Conservation (phyloP, 2,113 vertebrate species). For the Lucifuga dentata region DNA sequence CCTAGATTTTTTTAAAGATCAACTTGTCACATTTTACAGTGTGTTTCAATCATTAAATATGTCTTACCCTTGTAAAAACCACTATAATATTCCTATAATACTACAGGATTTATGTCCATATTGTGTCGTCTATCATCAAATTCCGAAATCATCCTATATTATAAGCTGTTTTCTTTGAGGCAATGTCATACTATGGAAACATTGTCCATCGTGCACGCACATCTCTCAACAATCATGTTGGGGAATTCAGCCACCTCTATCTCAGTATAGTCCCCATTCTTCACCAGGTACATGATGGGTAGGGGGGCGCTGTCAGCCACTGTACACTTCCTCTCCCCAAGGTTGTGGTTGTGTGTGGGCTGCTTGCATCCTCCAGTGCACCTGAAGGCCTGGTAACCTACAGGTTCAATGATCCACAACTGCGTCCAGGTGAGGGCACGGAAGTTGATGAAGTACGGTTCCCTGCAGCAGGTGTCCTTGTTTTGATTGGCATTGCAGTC, state of each 20-base stretch:
- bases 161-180: neutral
- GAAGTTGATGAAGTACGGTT: conserved; percentile 88
- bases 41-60: conserved; percentile 58
- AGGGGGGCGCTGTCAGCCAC: conserved; percentile 84
- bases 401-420: conserved; percentile 89
- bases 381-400: conserved; percentile 86
- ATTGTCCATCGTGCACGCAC: conserved; percentile 85
- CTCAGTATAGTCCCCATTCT: conserved; percentile 90
- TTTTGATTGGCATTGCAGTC: conserved; percentile 81
- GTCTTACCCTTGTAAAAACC: conserved; percentile 16
- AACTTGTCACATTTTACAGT: too few species aligned
- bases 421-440: conserved; percentile 86
- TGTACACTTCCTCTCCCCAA: conserved; percentile 83
- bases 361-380: conserved; percentile 86
- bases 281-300: conserved; percentile 91
- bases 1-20: too few species aligned
- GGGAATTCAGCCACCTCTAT: conserved; percentile 92
- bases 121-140: too few species aligned
- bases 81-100: neutral
- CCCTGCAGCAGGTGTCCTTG: conserved; percentile 84
- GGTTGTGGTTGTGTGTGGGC: conserved; percentile 76
- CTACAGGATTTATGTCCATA: too few species aligned
- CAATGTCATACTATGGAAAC: conserved; percentile 80
- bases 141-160: too few species aligned
- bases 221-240: conserved; percentile 89